phyloP scores from a whole-genome alignment of 2,888 invertebrate species.

The Rambutsinella grinnellia region DNA sequence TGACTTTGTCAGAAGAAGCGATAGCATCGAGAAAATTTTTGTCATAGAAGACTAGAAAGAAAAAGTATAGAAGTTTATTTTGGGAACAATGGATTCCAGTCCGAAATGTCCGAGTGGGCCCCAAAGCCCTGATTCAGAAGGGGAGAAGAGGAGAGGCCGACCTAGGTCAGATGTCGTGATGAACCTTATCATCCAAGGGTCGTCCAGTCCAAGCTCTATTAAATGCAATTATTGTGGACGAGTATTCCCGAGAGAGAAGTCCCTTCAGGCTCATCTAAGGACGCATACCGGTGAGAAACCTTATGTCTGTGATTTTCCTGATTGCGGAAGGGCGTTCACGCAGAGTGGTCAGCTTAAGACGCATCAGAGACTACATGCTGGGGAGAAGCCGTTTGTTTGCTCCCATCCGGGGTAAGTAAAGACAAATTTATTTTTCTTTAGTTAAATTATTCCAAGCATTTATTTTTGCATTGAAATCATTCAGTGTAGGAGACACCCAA shows the following conservation, averaged over 20 bases:
- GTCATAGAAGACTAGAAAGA: constrained; percentile 2
- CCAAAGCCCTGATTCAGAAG: constrained; percentile 64
- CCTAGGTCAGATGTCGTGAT: constrained; percentile 80
- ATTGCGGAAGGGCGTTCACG: constrained; percentile 79
- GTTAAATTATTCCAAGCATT: no score
- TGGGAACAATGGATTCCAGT: constrained; percentile 51
- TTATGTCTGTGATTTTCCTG: constrained; percentile 80
- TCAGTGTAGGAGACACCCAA: no score
- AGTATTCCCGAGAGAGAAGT: constrained; percentile 83
- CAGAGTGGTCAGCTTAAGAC: constrained; percentile 85
- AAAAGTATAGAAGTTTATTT: constrained; percentile 37
- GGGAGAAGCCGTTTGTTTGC: constrained; percentile 82
- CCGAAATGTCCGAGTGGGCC: constrained; percentile 64
- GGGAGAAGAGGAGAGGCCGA: constrained; percentile 75
- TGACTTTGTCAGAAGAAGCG: constrained; percentile 40
- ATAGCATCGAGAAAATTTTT: constrained; percentile 33
- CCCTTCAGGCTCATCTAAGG: constrained; percentile 78
- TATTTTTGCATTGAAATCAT: no score
- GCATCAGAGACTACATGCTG: constrained; percentile 82
- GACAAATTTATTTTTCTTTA: background rate
- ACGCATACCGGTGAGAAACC: constrained; percentile 81
- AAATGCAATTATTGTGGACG: constrained; percentile 80
- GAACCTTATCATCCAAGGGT: constrained; percentile 78
- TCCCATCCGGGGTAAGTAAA: constrained; percentile 71
- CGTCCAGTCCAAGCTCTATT: constrained; percentile 78